phyloP scores from a whole-genome alignment of 1,140 invertebrate species.

The Drosophila saltans region DNA sequence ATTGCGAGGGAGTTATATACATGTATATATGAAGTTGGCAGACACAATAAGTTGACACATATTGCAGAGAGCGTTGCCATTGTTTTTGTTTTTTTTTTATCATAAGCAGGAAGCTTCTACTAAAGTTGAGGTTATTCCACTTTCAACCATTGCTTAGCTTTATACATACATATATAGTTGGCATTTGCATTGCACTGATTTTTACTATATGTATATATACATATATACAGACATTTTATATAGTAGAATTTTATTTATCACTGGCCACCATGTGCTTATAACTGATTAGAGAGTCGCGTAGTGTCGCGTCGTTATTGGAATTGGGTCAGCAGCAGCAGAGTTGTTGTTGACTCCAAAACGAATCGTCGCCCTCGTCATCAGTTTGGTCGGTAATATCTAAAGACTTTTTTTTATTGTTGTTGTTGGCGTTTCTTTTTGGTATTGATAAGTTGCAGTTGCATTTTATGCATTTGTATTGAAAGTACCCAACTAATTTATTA shows the following conservation, averaged over 20 bases:
- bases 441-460: slow-evolving; percentile 43
- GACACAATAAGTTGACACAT: slow-evolving; percentile 55
- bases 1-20: background rate
- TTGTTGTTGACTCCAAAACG: slow-evolving; percentile 47
- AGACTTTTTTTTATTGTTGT: slow-evolving; percentile 29
- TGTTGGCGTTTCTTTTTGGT: background rate
- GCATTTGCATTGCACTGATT: slow-evolving; percentile 32
- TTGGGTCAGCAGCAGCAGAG: slow-evolving; percentile 57
- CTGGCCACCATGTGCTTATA: slow-evolving; percentile 37
- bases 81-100: slow-evolving; percentile 37
- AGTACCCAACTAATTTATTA: slow-evolving; percentile 6
- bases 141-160: slow-evolving; percentile 12
- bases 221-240: background rate
- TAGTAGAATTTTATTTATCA: slow-evolving; percentile 41
- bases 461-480: slow-evolving; percentile 32
- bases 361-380: background rate
- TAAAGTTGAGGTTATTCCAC: slow-evolving; percentile 49
- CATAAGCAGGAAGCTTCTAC: slow-evolving; percentile 42
- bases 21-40: slow-evolving; percentile 16
- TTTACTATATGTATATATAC: slow-evolving; percentile 3
- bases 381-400: slow-evolving; percentile 48
- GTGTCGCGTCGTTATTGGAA: slow-evolving; percentile 44
- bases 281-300: slow-evolving; percentile 59
- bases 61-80: slow-evolving; percentile 39
- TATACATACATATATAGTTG: background rate